Conservation (phyloP, 2,113 vertebrate species). For the Tiliqua scincoides region DNA sequence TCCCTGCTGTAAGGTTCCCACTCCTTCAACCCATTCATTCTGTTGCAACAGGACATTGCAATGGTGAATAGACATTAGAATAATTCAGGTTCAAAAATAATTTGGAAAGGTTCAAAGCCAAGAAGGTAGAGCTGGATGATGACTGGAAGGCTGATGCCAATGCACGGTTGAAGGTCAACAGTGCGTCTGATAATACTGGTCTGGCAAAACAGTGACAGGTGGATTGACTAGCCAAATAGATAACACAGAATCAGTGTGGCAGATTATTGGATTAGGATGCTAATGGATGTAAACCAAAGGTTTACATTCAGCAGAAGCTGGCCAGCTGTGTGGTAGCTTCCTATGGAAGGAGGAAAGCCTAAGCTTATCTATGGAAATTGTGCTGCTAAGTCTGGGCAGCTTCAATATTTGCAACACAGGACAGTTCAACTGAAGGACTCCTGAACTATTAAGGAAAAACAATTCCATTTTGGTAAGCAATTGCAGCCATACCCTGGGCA, state of each 20-base stretch:
- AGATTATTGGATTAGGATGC: no score
- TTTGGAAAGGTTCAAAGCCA: background rate
- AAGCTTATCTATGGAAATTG: background rate
- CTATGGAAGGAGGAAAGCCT: background rate
- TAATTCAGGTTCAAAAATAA: background rate
- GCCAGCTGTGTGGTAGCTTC: no score
- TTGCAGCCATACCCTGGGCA: conserved; percentile 84
- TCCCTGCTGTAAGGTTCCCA: background rate
- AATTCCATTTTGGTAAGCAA: background rate
- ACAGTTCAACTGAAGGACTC: no score
- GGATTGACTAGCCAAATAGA: background rate
- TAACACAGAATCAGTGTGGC: no score
- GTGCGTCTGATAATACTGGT: background rate
- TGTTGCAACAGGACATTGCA: background rate
- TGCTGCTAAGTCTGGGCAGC: background rate
- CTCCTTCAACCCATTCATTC: background rate
- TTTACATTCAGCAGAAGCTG: no score
- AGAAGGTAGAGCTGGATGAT: background rate
- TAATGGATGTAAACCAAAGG: no score
- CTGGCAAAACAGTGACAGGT: background rate
- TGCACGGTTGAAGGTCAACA: background rate
- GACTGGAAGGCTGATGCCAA: background rate
- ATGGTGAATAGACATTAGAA: background rate
- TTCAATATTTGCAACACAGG: background rate
- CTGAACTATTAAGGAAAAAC: background rate